phyloP scores from a whole-genome alignment of 2,888 invertebrate genomes.

The Hyposoter didymator region DNA sequence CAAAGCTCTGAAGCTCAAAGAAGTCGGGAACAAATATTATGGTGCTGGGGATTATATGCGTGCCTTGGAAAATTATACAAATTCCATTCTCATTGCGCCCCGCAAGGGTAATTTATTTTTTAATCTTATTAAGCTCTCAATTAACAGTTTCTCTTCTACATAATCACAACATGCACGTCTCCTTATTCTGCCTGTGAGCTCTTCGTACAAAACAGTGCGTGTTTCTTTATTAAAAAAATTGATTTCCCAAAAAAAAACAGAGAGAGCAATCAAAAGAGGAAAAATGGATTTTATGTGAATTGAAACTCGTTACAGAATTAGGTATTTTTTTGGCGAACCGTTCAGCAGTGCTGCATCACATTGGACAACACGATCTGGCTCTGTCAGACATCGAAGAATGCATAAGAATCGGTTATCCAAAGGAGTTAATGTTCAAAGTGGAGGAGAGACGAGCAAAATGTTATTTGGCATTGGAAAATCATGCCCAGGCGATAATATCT shows the following conservation, averaged over 20 bases:
- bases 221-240: background rate
- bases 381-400: slow-evolving; percentile 90
- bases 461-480: slow-evolving; percentile 88
- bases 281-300: background rate
- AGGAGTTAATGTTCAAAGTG: slow-evolving; percentile 90
- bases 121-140: background rate
- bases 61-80: slow-evolving; percentile 89
- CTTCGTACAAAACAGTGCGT: background rate
- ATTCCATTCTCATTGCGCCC: slow-evolving; percentile 88
- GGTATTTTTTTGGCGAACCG: slow-evolving; percentile 92
- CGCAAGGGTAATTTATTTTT: slow-evolving; percentile 86
- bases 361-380: slow-evolving; percentile 88
- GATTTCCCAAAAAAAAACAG: background rate
- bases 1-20: slow-evolving; percentile 88
- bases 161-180: background rate
- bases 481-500: slow-evolving; percentile 87
- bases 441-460: slow-evolving; percentile 91
- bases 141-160: background rate
- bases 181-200: background rate
- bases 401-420: slow-evolving; percentile 88
- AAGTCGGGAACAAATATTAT: slow-evolving; percentile 90
- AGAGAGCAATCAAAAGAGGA: background rate
- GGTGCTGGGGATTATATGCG: slow-evolving; percentile 89
- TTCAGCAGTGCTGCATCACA: slow-evolving; percentile 91
- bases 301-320: slow-evolving; percentile 84